These are phyloP conservation scores for Ochropleura plecta DNA, from an alignment of 2,888 invertebrate species.

Conservation along the genomic window DNA sequence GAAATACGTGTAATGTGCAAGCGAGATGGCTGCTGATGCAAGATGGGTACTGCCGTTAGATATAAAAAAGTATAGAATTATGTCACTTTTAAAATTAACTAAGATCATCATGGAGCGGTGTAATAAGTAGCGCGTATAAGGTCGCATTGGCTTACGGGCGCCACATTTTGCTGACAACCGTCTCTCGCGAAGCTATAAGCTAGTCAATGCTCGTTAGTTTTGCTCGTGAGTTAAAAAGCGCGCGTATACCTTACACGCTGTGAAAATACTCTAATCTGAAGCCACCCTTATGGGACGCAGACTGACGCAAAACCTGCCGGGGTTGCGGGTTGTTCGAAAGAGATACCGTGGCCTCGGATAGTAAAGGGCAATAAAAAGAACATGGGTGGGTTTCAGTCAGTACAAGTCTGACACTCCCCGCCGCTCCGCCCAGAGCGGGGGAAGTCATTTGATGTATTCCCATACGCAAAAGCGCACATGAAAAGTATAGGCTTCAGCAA, in stretches of 20 bases:
- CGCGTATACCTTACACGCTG: not conserved
- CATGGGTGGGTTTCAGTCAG: too few species aligned
- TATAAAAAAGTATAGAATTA: conserved; percentile 5
- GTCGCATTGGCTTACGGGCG: not conserved
- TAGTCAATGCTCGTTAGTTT: not conserved
- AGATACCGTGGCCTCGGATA: too few species aligned
- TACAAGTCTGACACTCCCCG: too few species aligned
- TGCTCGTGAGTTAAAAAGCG: not conserved
- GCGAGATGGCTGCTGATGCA: conserved; percentile 29
- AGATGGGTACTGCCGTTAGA: conserved; percentile 10
- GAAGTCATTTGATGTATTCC: too few species aligned
- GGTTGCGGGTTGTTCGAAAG: too few species aligned
- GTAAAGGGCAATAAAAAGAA: too few species aligned
- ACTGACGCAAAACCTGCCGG: too few species aligned
- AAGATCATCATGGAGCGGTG: not conserved
- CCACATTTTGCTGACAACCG: not conserved
- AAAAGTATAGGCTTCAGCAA: not conserved
- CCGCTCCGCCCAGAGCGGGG: too few species aligned
- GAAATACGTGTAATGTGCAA: conserved; percentile 22
- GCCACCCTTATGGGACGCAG: not conserved
- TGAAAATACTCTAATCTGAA: not conserved
- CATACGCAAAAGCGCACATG: not conserved
- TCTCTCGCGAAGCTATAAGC: not conserved
- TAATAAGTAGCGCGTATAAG: not conserved
- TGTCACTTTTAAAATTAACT: not conserved